Evolutionary conservation across 2,797 vertebrate species (phyloP).

Genomic region (Zenarchopterus dispar): DNA sequence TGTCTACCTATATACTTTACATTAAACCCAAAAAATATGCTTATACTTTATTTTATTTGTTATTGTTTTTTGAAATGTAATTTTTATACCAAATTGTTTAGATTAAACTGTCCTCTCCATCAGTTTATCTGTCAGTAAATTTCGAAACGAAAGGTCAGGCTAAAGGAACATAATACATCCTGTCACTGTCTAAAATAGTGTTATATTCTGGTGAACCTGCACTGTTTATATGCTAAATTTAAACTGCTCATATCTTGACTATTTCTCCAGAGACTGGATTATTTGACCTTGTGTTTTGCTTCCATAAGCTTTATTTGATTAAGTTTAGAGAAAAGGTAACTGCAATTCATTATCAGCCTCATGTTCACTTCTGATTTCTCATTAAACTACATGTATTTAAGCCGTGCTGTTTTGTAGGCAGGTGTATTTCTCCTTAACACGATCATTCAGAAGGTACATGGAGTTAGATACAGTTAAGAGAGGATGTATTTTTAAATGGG

Average conservation of each 20-base stretch:
- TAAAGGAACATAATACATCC: conserved; percentile 3
- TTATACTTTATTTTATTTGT: conserved; percentile 2
- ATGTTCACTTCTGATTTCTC: no score
- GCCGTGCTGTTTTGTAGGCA: no score
- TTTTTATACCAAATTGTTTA: conserved; percentile 13
- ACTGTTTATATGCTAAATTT: not conserved
- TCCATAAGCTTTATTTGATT: not conserved
- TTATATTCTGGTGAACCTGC: conserved; percentile 13
- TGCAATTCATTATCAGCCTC: no score
- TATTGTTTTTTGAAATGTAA: conserved; percentile 3
- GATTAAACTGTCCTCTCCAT: conserved; percentile 8
- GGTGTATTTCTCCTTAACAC: no score
- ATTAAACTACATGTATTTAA: no score
- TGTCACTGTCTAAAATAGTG: not conserved
- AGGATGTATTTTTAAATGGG: no score
- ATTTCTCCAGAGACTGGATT: conserved; percentile 4
- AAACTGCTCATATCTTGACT: conserved; percentile 13
- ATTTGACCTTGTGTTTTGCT: conserved; percentile 31
- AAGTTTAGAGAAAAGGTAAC: no score
- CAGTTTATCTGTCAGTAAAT: conserved; percentile 7
- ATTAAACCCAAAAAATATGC: conserved; percentile 18
- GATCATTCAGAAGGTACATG: no score
- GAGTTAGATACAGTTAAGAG: no score
- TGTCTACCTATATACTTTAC: conserved; percentile 11
- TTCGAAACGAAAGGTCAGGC: conserved; percentile 22